phyloP scores from a whole-genome alignment of 1,140 invertebrate genomes.

The Hycleus cichorii region DNA sequence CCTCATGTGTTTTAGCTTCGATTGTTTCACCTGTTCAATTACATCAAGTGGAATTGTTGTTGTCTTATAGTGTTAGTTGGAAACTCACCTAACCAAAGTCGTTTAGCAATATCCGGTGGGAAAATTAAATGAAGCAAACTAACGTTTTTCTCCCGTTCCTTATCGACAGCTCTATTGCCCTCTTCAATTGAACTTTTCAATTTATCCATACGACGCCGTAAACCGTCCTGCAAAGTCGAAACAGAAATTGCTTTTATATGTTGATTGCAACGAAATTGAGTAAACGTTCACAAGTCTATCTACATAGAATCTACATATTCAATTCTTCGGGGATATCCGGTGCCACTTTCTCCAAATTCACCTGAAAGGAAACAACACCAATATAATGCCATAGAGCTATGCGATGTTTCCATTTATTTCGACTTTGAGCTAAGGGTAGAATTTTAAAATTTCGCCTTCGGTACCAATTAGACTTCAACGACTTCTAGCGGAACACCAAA shows the following conservation, averaged over 20 bases:
- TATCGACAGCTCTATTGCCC: slow-evolving; percentile 82
- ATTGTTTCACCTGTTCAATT: slow-evolving; percentile 66
- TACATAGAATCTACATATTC: too few relatives aligned
- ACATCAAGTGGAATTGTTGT: not conserved
- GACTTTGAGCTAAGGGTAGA: too few relatives aligned
- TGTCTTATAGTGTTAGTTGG: not conserved
- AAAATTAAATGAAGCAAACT: slow-evolving; percentile 91
- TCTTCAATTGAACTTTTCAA: slow-evolving; percentile 89
- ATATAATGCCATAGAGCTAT: too few relatives aligned
- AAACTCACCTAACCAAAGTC: slow-evolving; percentile 76
- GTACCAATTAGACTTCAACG: too few relatives aligned
- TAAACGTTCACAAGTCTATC: not conserved
- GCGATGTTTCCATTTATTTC: too few relatives aligned
- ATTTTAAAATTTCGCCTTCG: too few relatives aligned
- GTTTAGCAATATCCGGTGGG: slow-evolving; percentile 85
- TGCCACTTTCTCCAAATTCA: too few relatives aligned
- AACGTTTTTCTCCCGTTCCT: slow-evolving; percentile 92
- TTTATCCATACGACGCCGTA: slow-evolving; percentile 91
- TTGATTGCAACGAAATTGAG: not conserved
- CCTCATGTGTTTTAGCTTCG: slow-evolving; percentile 83
- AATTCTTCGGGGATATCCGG: too few relatives aligned
- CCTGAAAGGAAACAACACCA: too few relatives aligned
- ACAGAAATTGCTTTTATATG: not conserved
- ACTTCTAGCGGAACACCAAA: too few relatives aligned
- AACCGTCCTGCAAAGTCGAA: slow-evolving; percentile 64